Percentiles rank a stretch among this genome's conserved stretches.
phyloP scores from a whole-genome alignment of 2,113 vertebrate species.

The Monarcha castaneiventris region DNA sequence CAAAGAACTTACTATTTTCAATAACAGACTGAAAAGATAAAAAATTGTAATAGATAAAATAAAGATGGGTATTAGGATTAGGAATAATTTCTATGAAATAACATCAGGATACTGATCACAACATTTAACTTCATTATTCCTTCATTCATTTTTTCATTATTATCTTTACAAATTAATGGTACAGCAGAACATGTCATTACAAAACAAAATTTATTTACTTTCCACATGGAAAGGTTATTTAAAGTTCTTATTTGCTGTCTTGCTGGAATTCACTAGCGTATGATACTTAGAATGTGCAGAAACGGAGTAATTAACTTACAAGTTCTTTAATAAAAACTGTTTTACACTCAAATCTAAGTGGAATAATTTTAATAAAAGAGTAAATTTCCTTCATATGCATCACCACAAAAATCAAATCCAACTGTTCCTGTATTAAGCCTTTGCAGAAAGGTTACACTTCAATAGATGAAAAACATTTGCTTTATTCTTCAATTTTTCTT shows the following conservation, averaged over 20 bases:
- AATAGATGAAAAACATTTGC: not conserved
- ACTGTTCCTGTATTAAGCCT: not conserved
- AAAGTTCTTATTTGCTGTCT: not conserved
- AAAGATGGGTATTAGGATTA: not conserved
- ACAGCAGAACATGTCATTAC: not conserved
- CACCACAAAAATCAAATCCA: not conserved
- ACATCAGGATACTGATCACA: not conserved
- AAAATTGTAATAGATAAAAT: not conserved
- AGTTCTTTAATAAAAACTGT: not conserved
- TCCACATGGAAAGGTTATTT: not conserved
- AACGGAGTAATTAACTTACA: not conserved
- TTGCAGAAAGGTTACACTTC: not conserved
- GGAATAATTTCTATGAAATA: not conserved
- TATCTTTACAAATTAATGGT: not conserved
- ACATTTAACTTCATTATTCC: not conserved
- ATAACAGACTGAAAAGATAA: conserved; percentile 83
- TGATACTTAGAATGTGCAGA: not conserved
- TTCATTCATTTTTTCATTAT: not conserved
- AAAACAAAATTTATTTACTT: not conserved
- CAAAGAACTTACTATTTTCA: conserved; percentile 94
- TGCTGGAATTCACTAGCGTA: not conserved
- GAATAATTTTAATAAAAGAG: not conserved
- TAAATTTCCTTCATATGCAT: not conserved
- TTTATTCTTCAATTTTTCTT: not conserved
- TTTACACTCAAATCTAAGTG: not conserved